These are phyloP conservation scores for Metopolophium dirhodum DNA, from an alignment of 1,140 invertebrate genomes.

Conservation along the genomic window DNA sequence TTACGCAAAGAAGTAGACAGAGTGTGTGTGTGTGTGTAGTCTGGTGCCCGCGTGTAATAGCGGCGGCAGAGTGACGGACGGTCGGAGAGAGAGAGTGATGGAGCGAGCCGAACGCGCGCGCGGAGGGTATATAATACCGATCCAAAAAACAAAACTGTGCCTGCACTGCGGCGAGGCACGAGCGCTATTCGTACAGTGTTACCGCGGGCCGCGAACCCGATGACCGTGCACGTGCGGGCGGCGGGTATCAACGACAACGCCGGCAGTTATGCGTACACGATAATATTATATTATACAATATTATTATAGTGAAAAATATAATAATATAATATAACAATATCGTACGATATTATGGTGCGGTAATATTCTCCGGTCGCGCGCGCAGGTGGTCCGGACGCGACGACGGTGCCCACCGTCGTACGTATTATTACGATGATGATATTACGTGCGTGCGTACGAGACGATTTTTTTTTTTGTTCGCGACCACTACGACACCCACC, in stretches of 20 bases:
- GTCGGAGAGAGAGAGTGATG: neutral
- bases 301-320: neutral
- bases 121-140: neutral
- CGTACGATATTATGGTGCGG: neutral
- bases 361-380: constrained; percentile 14
- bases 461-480: neutral
- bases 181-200: constrained; percentile 29
- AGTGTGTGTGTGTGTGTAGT: neutral
- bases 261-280: too few relatives aligned
- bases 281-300: neutral
- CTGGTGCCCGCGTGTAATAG: neutral
- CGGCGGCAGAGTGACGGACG: constrained; percentile 17
- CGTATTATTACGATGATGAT: neutral
- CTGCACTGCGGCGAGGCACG: constrained; percentile 47
- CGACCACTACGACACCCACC: constrained; percentile 1
- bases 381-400: constrained; percentile 54
- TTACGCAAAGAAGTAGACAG: constrained; percentile 23
- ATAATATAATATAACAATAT: neutral
- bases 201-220: constrained; percentile 41
- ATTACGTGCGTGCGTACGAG: neutral
- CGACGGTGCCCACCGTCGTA: neutral
- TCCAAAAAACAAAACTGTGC: constrained; percentile 40
- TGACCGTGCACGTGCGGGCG: neutral
- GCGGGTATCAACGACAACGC: neutral
- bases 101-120: neutral